Base-by-base conservation (phyloP, 2,113 vertebrate genomes). In the Psammodynastes pulverulentus region DNA sequence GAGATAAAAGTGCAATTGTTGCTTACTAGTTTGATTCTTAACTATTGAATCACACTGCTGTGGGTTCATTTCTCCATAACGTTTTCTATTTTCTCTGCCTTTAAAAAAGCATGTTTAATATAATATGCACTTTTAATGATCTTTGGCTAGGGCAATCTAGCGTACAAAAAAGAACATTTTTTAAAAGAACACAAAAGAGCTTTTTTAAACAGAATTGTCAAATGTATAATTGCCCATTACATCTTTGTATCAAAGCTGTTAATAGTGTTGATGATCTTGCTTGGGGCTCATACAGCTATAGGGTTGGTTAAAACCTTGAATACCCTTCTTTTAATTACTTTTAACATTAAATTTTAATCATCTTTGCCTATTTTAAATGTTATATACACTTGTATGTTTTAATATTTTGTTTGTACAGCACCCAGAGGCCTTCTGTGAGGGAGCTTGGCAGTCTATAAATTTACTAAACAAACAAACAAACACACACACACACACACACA, bases 41-140 rank as follows among this genome's bases (percentile, higher is more conserved):
- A 79, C 67, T 0, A 0, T 39, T 90, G 1, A 34, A 87, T 56
- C 17, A 90, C 90, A 67, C 39, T 79, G 52, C 48, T n/a, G 24
- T 72, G 5, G 87, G 48, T n/a, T 89, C 62, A 29, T 39, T 58
- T 8, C 3, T 58, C 21, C 29, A 17, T 26, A 46, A 85, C 52
- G n/a, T 88, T 84, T 46, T 54, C 19, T 51, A 84, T 92, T 56
- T 84, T 62, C 29, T 8, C 93, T 53, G 39, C 34, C n/a, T 17
- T 24, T 93, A 45, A 92, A 89, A 89, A 86, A 90, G 86, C 52
- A 24, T 39, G 23, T 5, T 19, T 89, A 34, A 24, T 29, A 13
- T 0, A 0, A 39, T 84, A 90, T 29, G 4, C 84, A 0, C 17
- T 26, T 19, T 21, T 85, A n/a, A 9, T 89, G 15, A 46, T 93